Percentiles rank a stretch among this genome's conserved stretches.
These are phyloP conservation scores for Sympetrum striolatum DNA, from an alignment of 2,888 invertebrate genomes.

Conservation along the genomic window DNA sequence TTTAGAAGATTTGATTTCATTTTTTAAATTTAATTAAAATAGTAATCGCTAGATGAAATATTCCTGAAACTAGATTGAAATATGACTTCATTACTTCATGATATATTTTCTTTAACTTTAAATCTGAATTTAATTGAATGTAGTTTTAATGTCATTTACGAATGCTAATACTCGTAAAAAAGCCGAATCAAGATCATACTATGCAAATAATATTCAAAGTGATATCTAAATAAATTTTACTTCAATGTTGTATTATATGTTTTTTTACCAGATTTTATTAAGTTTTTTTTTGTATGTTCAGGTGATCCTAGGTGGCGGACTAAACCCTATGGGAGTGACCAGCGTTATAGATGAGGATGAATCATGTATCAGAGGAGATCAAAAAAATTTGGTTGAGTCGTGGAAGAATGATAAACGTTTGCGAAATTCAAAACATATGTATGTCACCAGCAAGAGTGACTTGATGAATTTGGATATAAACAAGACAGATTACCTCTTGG, in stretches of 20 bases:
- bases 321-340: conserved; percentile 59
- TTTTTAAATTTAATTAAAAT: no score
- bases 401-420: conserved; percentile 60
- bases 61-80: no score
- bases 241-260: no score
- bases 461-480: conserved; percentile 58
- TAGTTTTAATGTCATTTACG: not conserved
- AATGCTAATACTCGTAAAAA: not conserved
- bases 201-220: not conserved
- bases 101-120: no score
- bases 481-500: conserved; percentile 60
- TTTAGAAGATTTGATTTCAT: no score
- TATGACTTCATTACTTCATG: no score
- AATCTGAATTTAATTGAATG: no score
- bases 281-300: conserved; percentile 49
- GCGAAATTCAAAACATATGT: conserved; percentile 52
- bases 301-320: conserved; percentile 70
- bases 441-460: conserved; percentile 59
- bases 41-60: no score
- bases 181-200: no score
- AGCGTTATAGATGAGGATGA: conserved; percentile 53
- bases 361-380: conserved; percentile 63
- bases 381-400: conserved; percentile 63
- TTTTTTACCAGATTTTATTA: no score
- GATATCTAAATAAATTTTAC: not conserved